Conservation (phyloP, 1,140 invertebrate genomes). For the Asbolus verrucosus region DNA sequence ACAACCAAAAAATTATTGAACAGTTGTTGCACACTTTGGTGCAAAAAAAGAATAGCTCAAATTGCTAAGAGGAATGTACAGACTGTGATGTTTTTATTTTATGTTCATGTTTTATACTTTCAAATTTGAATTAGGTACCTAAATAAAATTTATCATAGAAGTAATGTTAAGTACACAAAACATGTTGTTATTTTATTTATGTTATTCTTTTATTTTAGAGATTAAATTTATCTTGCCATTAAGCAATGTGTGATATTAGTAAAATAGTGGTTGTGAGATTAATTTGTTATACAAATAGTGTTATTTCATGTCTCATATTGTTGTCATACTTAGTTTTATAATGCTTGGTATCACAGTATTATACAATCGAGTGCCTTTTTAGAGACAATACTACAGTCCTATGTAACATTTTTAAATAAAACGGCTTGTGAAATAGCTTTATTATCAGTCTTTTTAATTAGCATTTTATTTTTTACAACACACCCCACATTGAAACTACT, state of each 20-base stretch:
- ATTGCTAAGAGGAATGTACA: conserved; percentile 42
- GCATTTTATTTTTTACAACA: conserved; percentile 5
- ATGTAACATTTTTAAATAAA: conserved; percentile 11
- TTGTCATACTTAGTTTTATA: conserved; percentile 31
- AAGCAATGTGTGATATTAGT: conserved; percentile 57
- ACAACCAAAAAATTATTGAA: conserved; percentile 58
- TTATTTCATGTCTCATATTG: too few species aligned
- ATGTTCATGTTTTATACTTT: conserved; percentile 10
- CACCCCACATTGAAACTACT: too few species aligned
- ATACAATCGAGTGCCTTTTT: conserved; percentile 20
- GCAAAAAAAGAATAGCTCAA: conserved; percentile 47
- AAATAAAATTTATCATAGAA: background rate
- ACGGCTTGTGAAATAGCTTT: conserved; percentile 32
- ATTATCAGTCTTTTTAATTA: conserved; percentile 3
- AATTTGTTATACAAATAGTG: conserved; percentile 37
- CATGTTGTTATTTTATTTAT: conserved; percentile 35
- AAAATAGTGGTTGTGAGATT: conserved; percentile 54
- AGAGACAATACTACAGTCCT: conserved; percentile 11
- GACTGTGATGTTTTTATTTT: conserved; percentile 43
- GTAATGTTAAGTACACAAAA: conserved; percentile 18
- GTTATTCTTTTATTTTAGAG: conserved; percentile 20
- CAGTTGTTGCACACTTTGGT: conserved; percentile 51
- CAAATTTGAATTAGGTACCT: conserved; percentile 16
- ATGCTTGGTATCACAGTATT: conserved; percentile 34
- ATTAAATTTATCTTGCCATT: conserved; percentile 46